A percentile compares a stretch with the other conserved stretches of the same genome.
These are phyloP conservation scores for Peromyscus californicus DNA, from an alignment of 2,113 vertebrate genomes.

Conservation along the genomic window DNA sequence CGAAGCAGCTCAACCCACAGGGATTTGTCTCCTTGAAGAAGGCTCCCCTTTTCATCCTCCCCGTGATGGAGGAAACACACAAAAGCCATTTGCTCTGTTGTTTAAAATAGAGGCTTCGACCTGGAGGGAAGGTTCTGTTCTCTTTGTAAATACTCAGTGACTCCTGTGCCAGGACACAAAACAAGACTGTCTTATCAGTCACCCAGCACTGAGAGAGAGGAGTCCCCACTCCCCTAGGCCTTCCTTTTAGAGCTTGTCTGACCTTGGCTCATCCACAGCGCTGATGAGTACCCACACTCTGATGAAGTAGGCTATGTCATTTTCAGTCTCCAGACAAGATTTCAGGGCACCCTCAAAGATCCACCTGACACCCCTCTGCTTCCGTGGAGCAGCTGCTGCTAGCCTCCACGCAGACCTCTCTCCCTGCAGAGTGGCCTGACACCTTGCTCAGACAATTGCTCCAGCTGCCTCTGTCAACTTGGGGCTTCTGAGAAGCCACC, in stretches of 20 bases:
- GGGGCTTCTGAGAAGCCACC: too few relatives aligned
- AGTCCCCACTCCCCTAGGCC: neutral
- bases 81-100: neutral
- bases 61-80: neutral
- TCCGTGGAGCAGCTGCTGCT: neutral
- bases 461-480: fast-evolving
- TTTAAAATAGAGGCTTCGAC: neutral
- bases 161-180: neutral
- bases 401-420: neutral
- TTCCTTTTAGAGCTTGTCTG: constrained; percentile 8
- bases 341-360: neutral
- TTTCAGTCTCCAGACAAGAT: neutral
- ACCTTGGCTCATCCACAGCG: neutral
- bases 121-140: constrained; percentile 39
- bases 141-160: constrained; percentile 49
- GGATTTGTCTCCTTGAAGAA: neutral
- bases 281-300: neutral
- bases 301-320: fast-evolving
- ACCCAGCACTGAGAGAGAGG: neutral
- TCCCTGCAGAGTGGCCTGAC: neutral
- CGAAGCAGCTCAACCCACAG: neutral
- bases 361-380: neutral
- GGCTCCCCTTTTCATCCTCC: neutral
- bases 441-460: neutral
- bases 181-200: constrained; percentile 42